Evolutionary conservation across 30 jellyfish, hydroid and myxozoan genomes (phyloP).

Genomic region (Pelagia noctiluca): DNA sequence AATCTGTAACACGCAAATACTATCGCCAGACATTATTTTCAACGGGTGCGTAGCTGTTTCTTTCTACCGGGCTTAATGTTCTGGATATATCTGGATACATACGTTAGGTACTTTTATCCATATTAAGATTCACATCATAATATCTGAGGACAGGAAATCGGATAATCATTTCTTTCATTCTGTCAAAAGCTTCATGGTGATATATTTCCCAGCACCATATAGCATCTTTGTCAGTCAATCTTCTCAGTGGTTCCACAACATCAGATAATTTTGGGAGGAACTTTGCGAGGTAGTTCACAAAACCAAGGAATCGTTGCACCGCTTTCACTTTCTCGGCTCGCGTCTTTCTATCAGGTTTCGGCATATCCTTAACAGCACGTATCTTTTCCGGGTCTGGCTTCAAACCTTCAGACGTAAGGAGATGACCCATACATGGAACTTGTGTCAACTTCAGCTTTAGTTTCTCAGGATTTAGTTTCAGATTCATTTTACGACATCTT

Average conservation of each 20-base stretch:
- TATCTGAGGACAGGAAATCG: slow-evolving; percentile 1
- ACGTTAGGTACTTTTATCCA: neutral
- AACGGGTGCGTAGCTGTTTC: slow-evolving; percentile 30
- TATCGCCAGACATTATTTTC: slow-evolving; percentile 35
- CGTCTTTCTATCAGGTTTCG: neutral
- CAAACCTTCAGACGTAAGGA: slow-evolving; percentile 17
- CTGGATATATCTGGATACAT: neutral
- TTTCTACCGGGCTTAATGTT: slow-evolving; percentile 4
- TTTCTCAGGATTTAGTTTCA: slow-evolving; percentile 30
- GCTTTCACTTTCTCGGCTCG: slow-evolving; percentile 17
- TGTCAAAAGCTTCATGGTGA: slow-evolving; percentile 9
- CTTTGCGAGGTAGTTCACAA: slow-evolving; percentile 44
- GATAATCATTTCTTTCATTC: slow-evolving; percentile 7
- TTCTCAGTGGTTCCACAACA: slow-evolving; percentile 27
- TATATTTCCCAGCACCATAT: slow-evolving; percentile 1
- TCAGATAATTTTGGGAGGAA: slow-evolving; percentile 32
- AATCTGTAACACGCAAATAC: slow-evolving; percentile 36
- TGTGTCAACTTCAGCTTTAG: slow-evolving; percentile 15
- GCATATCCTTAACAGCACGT: slow-evolving; percentile 23
- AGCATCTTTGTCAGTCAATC: slow-evolving; percentile 6
- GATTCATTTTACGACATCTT: neutral
- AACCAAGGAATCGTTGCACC: slow-evolving; percentile 53
- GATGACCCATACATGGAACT: slow-evolving; percentile 43
- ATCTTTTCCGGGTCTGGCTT: slow-evolving; percentile 52
- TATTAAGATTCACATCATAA: neutral